These are phyloP conservation scores for Lanistes nyassanus DNA, from an alignment of 1,140 invertebrate genomes.

Conservation along the genomic window DNA sequence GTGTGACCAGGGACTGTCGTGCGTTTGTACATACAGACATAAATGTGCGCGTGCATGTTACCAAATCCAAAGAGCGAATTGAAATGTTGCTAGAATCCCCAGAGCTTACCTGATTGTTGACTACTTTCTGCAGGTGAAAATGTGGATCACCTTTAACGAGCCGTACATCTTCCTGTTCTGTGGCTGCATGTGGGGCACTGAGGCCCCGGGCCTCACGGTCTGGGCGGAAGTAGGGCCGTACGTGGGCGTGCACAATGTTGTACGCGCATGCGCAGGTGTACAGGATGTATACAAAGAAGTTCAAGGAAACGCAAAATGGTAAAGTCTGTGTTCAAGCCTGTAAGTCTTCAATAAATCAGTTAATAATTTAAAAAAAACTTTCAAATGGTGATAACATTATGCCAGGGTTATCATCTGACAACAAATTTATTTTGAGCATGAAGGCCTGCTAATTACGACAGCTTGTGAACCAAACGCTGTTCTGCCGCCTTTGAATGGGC, in stretches of 20 bases:
- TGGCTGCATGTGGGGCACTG: constrained; percentile 49
- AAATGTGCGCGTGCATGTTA: too few species aligned
- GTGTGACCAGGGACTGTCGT: too few species aligned
- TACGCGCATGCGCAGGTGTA: constrained; percentile 59
- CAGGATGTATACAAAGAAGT: constrained; percentile 46
- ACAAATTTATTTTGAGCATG: too few species aligned
- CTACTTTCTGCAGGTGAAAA: constrained; percentile 53
- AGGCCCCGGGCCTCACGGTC: constrained; percentile 47
- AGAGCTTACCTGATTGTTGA: constrained; percentile 17
- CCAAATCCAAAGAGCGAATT: too few species aligned
- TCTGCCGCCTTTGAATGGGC: too few species aligned
- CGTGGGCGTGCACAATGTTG: constrained; percentile 48
- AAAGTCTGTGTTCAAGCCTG: background rate
- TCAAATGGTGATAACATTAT: too few species aligned
- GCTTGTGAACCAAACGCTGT: too few species aligned
- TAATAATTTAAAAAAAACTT: too few species aligned
- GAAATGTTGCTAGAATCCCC: background rate
- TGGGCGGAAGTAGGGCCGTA: constrained; percentile 40
- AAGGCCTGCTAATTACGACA: too few species aligned
- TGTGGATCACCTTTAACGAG: constrained; percentile 68
- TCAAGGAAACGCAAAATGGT: constrained; percentile 44
- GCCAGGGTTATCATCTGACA: too few species aligned
- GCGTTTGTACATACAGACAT: too few species aligned
- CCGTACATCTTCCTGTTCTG: constrained; percentile 50
- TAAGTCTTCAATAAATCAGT: too few species aligned